Conservation (phyloP, 2,113 vertebrate genomes). For the Grammomys dolichurus region DNA sequence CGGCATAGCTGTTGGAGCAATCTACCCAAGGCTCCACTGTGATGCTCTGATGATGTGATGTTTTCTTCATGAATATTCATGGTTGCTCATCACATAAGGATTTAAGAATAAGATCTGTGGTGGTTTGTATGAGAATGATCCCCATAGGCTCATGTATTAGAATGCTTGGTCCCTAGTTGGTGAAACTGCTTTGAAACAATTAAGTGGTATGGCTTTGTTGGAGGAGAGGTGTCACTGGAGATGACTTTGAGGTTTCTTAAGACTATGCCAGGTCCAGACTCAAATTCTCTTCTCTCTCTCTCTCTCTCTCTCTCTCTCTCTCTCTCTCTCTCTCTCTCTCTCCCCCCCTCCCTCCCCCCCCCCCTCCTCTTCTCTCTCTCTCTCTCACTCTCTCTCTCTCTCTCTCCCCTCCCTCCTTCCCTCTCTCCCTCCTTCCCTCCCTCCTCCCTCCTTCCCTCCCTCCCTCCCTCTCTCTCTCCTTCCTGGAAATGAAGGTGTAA, state of each 20-base stretch:
- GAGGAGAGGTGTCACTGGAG: background rate
- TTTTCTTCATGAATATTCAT: background rate
- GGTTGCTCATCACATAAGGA: background rate
- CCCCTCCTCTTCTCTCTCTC: too few relatives aligned
- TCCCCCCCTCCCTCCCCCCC: too few relatives aligned
- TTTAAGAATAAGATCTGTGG: background rate
- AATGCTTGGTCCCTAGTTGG: too few relatives aligned
- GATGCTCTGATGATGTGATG: background rate
- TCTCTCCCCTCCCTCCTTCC: background rate
- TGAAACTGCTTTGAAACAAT: background rate
- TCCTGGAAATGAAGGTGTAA: background rate
- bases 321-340: too few relatives aligned
- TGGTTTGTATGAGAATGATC: background rate
- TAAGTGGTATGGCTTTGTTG: background rate
- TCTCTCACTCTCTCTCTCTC: background rate
- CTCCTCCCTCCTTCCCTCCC: too few relatives aligned
- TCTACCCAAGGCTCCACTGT: background rate
- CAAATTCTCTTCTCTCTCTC: too few relatives aligned
- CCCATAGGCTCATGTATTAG: background rate
- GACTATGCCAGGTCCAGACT: background rate
- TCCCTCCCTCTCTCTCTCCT: background rate
- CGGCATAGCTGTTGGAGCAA: background rate
- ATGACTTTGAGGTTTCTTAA: background rate
- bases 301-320: too few relatives aligned
- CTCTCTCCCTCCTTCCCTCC: too few relatives aligned